Base-by-base conservation (phyloP, 2,888 invertebrate species). In the Chrysolina haemoptera region DNA sequence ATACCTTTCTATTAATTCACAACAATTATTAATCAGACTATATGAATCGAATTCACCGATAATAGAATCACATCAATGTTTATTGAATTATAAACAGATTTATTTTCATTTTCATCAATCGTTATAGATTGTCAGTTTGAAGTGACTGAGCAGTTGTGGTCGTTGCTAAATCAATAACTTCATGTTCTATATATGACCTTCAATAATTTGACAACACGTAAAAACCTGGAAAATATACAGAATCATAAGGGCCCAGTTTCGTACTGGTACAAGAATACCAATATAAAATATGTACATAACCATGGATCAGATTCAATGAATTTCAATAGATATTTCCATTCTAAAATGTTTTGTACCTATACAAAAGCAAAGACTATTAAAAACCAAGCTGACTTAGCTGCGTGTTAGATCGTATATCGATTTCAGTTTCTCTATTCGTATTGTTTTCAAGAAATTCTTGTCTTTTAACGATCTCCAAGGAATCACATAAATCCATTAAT, bases 401-500 rank as follows among this genome's bases (percentile, higher is more conserved):
- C 27, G 5, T 27, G 27, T 18, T 12, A 20, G 9, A 11, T 5
- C 5, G 11, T 20, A 53, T 16, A 53, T 53, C 20, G 53, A 53
- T 53, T 53, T 11, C 53, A 10, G 4, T 48, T 16, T 48, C 48
- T 48, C 0, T 16, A n/a, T 53, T 53, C 20, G 12, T 18, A 53
- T 53, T 53, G 53, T 53, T 20, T 53, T 11, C 48, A n/a, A 59
- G 27, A 59, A 59, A 59, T 59, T 59, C 53, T 18, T 53, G 53
- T 53, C 53, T 18, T 6, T 53, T 35, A 35, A 22, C 59, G 59
- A 22, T 35, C n/a, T 27, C 59, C 9, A 8, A 12, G 1, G 59
- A 59, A 59, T 35, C 59, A 27, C 59, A 59, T 9, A 59, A 35
- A 59, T 16, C 59, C 59, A 59, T 59, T 59, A 59, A 59, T 27